These are phyloP conservation scores for Drepanosiphum platanoidis DNA, from an alignment of 2,888 invertebrate species.

Conservation along the genomic window DNA sequence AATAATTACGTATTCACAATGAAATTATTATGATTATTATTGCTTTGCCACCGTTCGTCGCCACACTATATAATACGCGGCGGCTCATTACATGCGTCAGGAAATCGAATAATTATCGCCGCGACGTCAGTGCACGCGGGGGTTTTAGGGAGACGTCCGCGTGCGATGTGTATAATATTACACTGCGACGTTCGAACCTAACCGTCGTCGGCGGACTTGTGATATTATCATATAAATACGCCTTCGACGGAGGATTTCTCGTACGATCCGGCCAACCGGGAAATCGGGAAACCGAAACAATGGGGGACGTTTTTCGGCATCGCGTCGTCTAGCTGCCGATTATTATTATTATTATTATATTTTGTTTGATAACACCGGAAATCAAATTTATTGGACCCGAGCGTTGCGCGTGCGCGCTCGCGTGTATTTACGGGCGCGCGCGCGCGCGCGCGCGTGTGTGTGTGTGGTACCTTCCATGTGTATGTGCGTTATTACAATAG, in stretches of 20 bases:
- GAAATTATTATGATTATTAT: neutral
- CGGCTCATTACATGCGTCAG: neutral
- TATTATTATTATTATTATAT: conserved; percentile 43
- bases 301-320: conserved; percentile 48
- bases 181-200: too few species aligned
- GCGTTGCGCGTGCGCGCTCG: neutral
- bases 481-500: conserved; percentile 33
- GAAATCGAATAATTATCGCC: neutral
- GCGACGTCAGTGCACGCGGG: neutral
- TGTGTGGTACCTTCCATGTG: conserved; percentile 1
- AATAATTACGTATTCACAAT: neutral
- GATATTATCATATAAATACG: neutral
- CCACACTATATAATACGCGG: too few species aligned
- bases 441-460: neutral
- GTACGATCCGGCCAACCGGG: conserved; percentile 8
- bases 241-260: neutral
- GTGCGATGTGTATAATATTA: neutral
- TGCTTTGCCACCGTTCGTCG: neutral
- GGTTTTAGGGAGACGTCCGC: neutral
- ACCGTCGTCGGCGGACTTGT: too few species aligned
- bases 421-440: neutral
- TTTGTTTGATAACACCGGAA: conserved; percentile 53
- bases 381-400: conserved; percentile 59
- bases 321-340: too few species aligned
- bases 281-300: conserved; percentile 45